Evolutionary conservation across 2,888 invertebrate species (phyloP).

Genomic region (Taphrorychus bicolor): DNA sequence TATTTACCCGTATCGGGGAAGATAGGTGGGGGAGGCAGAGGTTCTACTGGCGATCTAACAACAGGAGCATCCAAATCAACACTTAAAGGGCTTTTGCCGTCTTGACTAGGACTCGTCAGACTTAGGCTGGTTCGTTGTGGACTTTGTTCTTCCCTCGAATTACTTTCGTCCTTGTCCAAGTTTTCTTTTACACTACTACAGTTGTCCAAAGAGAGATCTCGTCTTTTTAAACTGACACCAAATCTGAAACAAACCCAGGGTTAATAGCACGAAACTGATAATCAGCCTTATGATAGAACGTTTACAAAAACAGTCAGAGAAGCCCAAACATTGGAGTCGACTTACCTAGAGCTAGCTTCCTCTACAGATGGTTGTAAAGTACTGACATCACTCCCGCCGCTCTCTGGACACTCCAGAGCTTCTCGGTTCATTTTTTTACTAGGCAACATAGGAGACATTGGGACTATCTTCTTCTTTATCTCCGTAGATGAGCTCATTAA

Average conservation of each 20-base stretch:
- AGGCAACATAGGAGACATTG: constrained; percentile 52
- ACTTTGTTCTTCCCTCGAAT: constrained; percentile 56
- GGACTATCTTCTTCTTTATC: constrained; percentile 55
- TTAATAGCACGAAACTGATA: not conserved
- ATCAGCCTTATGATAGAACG: too few relatives aligned
- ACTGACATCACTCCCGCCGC: constrained; percentile 61
- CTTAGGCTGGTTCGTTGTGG: constrained; percentile 57
- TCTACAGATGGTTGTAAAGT: constrained; percentile 73
- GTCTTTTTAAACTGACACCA: constrained; percentile 72
- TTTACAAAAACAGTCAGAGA: not conserved
- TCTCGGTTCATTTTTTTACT: constrained; percentile 54
- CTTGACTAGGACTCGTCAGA: constrained; percentile 57
- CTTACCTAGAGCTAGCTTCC: constrained; percentile 68
- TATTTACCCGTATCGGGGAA: constrained; percentile 54
- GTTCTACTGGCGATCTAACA: constrained; percentile 62
- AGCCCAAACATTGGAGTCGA: not conserved
- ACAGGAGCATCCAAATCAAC: constrained; percentile 60
- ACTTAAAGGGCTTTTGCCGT: constrained; percentile 57
- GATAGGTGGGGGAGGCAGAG: constrained; percentile 56
- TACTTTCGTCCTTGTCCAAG: constrained; percentile 51
- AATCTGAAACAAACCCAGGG: constrained; percentile 63
- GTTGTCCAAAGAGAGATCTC: constrained; percentile 69
- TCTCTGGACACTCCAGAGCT: constrained; percentile 42
- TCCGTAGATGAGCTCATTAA: constrained; percentile 54
- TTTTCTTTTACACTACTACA: constrained; percentile 63